Evolutionary conservation across 2,797 vertebrate genomes (phyloP), one percentile per base, ranked within the genome.

Genomic region (Myotis daubentonii): DNA sequence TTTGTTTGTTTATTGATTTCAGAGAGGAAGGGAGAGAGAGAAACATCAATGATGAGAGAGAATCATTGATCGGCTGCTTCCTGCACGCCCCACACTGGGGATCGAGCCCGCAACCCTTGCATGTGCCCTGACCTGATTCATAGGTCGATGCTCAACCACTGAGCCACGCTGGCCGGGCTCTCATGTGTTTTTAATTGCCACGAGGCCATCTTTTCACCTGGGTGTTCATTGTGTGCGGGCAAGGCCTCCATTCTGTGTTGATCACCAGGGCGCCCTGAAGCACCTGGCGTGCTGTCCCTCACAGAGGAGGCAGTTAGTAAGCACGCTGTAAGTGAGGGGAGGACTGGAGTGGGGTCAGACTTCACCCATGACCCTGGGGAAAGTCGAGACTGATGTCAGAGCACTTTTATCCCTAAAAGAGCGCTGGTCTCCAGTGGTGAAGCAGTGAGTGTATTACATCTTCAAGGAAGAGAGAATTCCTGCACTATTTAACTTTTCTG

Each of bases 401-500:
- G 68, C 49, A 20, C 22, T 80, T 68, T 23, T 8, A 51, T 80
- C 47, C 38, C 28, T 78, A 41, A 49, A 33, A 55, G 47, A 55
- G 44, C 30, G 5, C 60, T 92, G 33, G 44, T 23, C 41, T 60
- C 51, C 44, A 11, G 7, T 87, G 2, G 11, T 78, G 71, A 71
- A 62, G 36, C 23, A 75, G 5, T 53, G n/a, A 92, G 33, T 70
- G 4, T 30, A 16, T 66, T 36, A 11, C 6, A 62, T 74, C n/a
- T 82, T 81, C 74, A 71, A 80, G 30, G 78, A 88, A 70, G 44
- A 88, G 49, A 70, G 23, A 88, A 49, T 53, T 75, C 30, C 33
- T 53, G 16, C 23, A 20, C 28, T 51, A 1, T 36, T 68, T 79
- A 51, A 71, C 51, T 49, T 36, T 49, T 55, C 71, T 66, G 38